These are phyloP conservation scores for Phenganax marumi DNA, from an alignment of 92 coral and sea anemone genomes.

Conservation along the genomic window DNA sequence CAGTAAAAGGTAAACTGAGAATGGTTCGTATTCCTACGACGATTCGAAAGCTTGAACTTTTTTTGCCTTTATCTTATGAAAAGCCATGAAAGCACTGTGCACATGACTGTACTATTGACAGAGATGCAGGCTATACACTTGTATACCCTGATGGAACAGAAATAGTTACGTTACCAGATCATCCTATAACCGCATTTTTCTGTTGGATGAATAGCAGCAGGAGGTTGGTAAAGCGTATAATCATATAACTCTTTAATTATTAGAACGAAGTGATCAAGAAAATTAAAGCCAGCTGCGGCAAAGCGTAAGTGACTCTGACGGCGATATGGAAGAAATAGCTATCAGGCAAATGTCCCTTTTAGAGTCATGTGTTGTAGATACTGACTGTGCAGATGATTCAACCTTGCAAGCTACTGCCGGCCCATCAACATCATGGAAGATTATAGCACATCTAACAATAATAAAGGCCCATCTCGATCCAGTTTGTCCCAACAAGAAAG, in stretches of 20 bases:
- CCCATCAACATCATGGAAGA: neutral
- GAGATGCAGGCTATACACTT: neutral
- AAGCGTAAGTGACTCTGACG: neutral
- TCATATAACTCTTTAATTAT: neutral
- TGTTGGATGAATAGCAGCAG: neutral
- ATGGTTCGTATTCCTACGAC: conserved; percentile 7
- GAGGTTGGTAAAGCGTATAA: neutral
- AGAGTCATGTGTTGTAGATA: neutral
- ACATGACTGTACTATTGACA: neutral
- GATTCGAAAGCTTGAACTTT: conserved; percentile 4
- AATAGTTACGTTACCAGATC: neutral
- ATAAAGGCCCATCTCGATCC: neutral
- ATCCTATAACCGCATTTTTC: neutral
- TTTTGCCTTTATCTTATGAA: neutral
- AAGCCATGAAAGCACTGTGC: conserved; percentile 2
- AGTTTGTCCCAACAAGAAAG: neutral
- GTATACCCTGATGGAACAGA: conserved; percentile 8
- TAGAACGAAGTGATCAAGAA: neutral
- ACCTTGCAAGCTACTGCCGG: neutral
- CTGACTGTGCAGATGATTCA: neutral
- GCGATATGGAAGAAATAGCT: neutral
- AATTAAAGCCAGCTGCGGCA: neutral
- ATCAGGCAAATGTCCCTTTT: neutral
- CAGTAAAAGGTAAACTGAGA: neutral
- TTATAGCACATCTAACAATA: neutral